phyloP scores from a whole-genome alignment of 2,888 invertebrate genomes.

The Ernsta delagoae region DNA sequence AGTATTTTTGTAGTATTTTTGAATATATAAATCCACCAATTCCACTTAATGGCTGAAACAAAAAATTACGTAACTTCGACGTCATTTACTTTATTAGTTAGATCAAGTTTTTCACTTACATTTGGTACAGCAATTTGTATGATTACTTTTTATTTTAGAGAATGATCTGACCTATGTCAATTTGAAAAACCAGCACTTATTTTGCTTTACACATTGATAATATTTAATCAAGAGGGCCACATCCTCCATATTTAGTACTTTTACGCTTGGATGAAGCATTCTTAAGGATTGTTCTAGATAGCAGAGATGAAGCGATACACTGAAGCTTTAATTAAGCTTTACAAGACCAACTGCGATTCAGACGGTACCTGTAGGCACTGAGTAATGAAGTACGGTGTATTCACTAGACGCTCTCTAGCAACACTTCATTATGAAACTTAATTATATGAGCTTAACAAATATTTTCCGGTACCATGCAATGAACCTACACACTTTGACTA shows the following conservation, averaged over 20 bases:
- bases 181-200: neutral
- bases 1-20: too few relatives aligned
- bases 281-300: conserved; percentile 14
- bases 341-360: conserved; percentile 22
- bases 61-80: too few relatives aligned
- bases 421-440: conserved; percentile 22
- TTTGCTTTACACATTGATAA: conserved; percentile 1
- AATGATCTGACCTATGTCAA: too few relatives aligned
- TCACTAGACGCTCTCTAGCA: conserved; percentile 13
- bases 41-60: neutral
- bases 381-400: conserved; percentile 25
- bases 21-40: neutral
- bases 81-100: too few relatives aligned
- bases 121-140: too few relatives aligned
- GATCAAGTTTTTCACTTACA: too few relatives aligned
- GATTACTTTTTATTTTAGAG: too few relatives aligned
- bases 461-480: neutral
- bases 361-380: conserved; percentile 22
- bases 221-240: neutral
- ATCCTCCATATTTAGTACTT: conserved; percentile 22
- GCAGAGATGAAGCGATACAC: conserved; percentile 25
- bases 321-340: conserved; percentile 26
- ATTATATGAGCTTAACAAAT: conserved; percentile 8
- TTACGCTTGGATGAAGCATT: conserved; percentile 9
- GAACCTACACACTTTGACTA: neutral